These are phyloP conservation scores for Tethya wilhelma DNA, from an alignment of 37 sponge, comb jelly and placozoan genomes.

Conservation along the genomic window DNA sequence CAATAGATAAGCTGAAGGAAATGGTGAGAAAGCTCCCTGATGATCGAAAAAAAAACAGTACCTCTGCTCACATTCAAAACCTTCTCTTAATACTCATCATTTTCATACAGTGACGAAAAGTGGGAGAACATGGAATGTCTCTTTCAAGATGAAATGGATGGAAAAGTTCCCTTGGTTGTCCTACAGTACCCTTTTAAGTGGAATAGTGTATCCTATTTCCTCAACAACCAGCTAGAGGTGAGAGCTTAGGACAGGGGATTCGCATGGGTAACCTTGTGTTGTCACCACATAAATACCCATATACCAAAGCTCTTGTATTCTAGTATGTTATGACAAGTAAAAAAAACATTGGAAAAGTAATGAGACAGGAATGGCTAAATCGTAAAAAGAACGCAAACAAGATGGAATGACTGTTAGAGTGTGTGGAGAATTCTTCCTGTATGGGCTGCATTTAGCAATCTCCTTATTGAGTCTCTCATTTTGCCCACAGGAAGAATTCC, in stretches of 20 bases:
- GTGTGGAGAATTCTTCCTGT: no score
- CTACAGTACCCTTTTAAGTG: slow-evolving; percentile 1
- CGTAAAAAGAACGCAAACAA: no score
- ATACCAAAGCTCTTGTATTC: slow-evolving; percentile 23
- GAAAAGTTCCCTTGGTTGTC: slow-evolving; percentile 28
- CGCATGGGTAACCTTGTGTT: background rate
- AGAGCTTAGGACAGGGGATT: slow-evolving; percentile 6
- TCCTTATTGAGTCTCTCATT: no score
- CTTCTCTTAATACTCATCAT: slow-evolving; percentile 9
- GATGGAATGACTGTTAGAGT: no score
- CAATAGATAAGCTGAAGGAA: slow-evolving; percentile 17
- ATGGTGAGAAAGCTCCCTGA: slow-evolving; percentile 12
- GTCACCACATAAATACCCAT: background rate
- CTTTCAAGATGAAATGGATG: slow-evolving; percentile 6
- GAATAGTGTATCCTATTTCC: slow-evolving; percentile 2
- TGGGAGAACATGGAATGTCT: slow-evolving; percentile 4
- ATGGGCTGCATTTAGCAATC: no score
- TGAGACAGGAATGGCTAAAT: no score
- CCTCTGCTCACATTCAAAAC: slow-evolving; percentile 15
- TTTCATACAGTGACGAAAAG: slow-evolving; percentile 29
- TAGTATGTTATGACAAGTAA: slow-evolving; percentile 5
- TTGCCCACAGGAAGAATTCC: no score
- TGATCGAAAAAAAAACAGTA: slow-evolving; percentile 30
- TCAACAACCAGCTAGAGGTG: background rate
- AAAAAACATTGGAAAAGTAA: no score